A percentile compares a stretch with the other conserved stretches of the same genome.
Evolutionary conservation across 2,888 invertebrate genomes (phyloP).

Genomic region (Orthosia gothica): DNA sequence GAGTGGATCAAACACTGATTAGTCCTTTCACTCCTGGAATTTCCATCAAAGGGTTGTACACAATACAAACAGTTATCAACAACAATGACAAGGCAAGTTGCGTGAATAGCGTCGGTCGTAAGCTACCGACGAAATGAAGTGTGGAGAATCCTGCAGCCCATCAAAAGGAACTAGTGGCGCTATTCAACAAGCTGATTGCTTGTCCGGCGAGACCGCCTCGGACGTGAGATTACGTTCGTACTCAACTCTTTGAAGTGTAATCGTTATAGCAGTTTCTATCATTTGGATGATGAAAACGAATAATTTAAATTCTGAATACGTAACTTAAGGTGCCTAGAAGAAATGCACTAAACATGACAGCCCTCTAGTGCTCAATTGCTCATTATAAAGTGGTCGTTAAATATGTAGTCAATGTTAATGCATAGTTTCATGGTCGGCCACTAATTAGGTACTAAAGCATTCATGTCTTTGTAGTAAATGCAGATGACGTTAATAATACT

Average conservation of each 20-base stretch:
- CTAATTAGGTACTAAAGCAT: conserved; percentile 25
- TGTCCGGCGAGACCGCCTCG: conserved; percentile 69
- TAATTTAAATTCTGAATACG: conserved; percentile 69
- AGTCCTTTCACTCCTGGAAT: conserved; percentile 88
- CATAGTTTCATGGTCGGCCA: conserved; percentile 16
- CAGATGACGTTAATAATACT: conserved; percentile 3
- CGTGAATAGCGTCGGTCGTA: conserved; percentile 76
- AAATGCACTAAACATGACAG: conserved; percentile 25
- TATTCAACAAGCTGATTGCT: conserved; percentile 87
- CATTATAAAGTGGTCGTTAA: conserved; percentile 16
- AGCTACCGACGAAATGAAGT: conserved; percentile 86
- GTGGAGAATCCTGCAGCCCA: conserved; percentile 85
- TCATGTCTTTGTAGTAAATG: conserved; percentile 9
- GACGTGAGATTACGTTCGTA: conserved; percentile 73
- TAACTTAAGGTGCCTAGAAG: conserved; percentile 32
- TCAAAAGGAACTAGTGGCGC: conserved; percentile 81
- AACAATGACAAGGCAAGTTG: conserved; percentile 86
- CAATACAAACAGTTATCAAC: conserved; percentile 88
- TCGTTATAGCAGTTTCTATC: conserved; percentile 74
- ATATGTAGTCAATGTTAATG: conserved; percentile 28
- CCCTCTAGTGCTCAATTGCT: conserved; percentile 7
- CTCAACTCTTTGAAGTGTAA: conserved; percentile 76
- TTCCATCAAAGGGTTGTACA: conserved; percentile 79
- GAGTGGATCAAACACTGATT: conserved; percentile 80
- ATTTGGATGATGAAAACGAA: conserved; percentile 67